Evolutionary conservation across 2,888 invertebrate genomes (phyloP).

Genomic region (Perdita meconis): DNA sequence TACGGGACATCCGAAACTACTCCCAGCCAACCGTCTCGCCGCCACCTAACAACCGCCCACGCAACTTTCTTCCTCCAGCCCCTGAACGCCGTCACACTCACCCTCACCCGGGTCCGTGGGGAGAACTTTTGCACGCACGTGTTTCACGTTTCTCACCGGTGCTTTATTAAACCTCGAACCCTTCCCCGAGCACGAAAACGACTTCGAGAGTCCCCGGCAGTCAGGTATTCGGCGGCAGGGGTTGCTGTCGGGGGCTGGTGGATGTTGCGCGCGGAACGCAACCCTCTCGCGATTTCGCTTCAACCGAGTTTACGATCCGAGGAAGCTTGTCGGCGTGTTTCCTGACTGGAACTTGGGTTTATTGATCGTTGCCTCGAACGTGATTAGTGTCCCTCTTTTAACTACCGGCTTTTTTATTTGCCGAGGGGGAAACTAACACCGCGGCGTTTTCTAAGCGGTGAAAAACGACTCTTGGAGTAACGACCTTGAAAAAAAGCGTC

Average conservation of each 20-base stretch:
- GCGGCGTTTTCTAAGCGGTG: neutral
- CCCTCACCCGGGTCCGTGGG: conserved; percentile 37
- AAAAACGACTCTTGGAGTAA: neutral
- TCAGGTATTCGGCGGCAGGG: conserved; percentile 21
- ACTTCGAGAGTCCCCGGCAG: conserved; percentile 33
- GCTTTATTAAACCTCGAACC: conserved; percentile 71
- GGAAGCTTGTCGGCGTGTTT: conserved; percentile 62
- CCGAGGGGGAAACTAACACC: neutral
- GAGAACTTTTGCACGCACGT: conserved; percentile 74
- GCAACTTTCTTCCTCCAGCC: conserved; percentile 56
- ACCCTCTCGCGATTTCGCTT: conserved; percentile 56
- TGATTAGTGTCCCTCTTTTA: conserved; percentile 52
- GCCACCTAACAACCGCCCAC: conserved; percentile 46
- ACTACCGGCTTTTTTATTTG: neutral
- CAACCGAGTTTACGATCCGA: conserved; percentile 69
- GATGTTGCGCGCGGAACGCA: neutral
- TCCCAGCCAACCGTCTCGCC: conserved; percentile 16
- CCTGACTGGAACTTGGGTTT: conserved; percentile 67
- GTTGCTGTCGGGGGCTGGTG: conserved; percentile 27
- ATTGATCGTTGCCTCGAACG: conserved; percentile 71
- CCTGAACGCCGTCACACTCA: conserved; percentile 40
- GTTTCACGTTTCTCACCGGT: conserved; percentile 72
- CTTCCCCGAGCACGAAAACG: conserved; percentile 44
- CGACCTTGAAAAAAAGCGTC: neutral
- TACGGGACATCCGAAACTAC: conserved; percentile 64